Evolutionary conservation across 64 coral and sea anemone species (phyloP), one percentile per base, ranked within the genome.

Genomic region (Dendrophyllia cribrosa): DNA sequence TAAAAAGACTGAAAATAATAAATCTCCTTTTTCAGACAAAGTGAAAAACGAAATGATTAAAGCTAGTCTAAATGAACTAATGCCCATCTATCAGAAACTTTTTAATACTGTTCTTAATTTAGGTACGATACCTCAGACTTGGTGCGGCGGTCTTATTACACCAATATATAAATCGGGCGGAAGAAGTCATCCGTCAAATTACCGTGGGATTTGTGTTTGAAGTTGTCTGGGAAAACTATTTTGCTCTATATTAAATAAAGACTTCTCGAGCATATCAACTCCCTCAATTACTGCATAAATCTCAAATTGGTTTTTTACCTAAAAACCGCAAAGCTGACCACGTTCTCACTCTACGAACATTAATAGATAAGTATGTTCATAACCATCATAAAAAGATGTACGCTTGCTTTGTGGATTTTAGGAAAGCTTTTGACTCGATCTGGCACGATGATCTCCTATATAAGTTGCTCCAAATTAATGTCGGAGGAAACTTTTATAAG

Each of bases 181-280:
- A 21, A 62, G 15, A 34, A 61, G 10, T 19, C 26, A 85, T 43
- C 82, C 62, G 7, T 58, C 26, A 10, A 85, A 85, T 51, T 85
- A 68, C 46, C 11, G 85, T 21, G 85, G 67, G 22, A 87, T 87
- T 13, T 70, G 43, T 73, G 21, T 72, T 53, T 55, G 16, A 3
- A 69, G 65, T n/a, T 87, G 83, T 53, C 63, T 86, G 10, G 83
- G 83, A 47, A 86, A 86, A 71, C 47, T 86, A 3, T 86, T 86
- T 56, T 67, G 24, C 9, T n/a, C 51, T 17, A 68, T 86, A 7
- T 7, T 70, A 69, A 70, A 87, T 20, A 72, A 50, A 50, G 64
- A 48, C 78, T 82, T 82, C 58, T 82, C 22, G 24, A 82, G 17
- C 56, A 43, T 34, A 22, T 82, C 25, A 9, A 61, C 20, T 58